Evolutionary conservation across 2,113 vertebrate genomes (phyloP).

Genomic region (Pelodiscus sinensis): DNA sequence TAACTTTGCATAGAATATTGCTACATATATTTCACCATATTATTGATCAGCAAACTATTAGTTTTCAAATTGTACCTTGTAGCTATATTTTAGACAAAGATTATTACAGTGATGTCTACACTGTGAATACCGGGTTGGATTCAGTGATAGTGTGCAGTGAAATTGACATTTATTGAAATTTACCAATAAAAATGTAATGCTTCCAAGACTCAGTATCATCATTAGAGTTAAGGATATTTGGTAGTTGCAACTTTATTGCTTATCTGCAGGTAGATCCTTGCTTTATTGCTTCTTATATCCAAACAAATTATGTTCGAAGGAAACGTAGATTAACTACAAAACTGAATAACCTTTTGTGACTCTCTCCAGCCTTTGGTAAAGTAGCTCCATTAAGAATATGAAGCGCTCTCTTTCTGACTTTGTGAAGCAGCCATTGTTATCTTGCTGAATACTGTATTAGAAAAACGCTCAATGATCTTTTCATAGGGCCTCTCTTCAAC

Average conservation of each 20-base stretch:
- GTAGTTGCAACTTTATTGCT: neutral
- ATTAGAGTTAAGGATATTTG: neutral
- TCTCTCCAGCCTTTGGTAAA: neutral
- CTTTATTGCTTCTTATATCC: neutral
- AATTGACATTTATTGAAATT: neutral
- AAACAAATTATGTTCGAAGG: neutral
- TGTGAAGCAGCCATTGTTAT: neutral
- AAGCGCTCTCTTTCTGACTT: neutral
- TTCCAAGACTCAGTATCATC: neutral
- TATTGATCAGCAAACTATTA: neutral
- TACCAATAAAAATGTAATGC: neutral
- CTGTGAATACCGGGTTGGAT: neutral
- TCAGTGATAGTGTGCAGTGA: neutral
- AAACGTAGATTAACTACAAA: neutral
- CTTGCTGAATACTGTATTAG: neutral
- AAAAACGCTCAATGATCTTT: neutral
- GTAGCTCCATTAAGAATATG: neutral
- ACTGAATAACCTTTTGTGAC: neutral
- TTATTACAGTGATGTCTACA: neutral
- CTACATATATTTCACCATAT: neutral
- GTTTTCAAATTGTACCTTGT: neutral
- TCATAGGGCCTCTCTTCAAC: neutral
- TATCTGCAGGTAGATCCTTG: neutral
- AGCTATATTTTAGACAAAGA: neutral
- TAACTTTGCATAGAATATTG: neutral